Conservation (phyloP, 2,797 vertebrate species). For the Aeoliscus strigatus region DNA sequence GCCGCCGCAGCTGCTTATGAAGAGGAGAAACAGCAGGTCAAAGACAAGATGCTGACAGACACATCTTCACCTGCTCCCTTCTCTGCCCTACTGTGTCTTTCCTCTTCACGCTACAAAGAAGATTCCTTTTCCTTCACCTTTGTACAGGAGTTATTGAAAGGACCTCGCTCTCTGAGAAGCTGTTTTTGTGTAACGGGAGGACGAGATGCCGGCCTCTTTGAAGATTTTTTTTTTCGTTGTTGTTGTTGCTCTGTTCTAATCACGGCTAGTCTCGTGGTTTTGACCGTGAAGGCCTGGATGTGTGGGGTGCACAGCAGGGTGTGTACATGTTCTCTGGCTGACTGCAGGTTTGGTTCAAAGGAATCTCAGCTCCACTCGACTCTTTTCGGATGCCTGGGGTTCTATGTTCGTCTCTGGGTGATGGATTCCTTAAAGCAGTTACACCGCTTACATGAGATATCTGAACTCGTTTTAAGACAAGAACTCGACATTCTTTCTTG, state of each 20-base stretch:
- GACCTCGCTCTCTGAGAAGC: constrained; percentile 44
- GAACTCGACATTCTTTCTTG: constrained; percentile 9
- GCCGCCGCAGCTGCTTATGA: constrained; percentile 44
- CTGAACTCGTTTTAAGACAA: constrained; percentile 19
- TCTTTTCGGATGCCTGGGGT: constrained; percentile 30
- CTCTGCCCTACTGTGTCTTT: constrained; percentile 31
- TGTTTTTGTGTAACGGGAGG: constrained; percentile 50
- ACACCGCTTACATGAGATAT: constrained; percentile 20
- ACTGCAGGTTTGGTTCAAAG: constrained; percentile 32
- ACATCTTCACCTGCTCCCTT: constrained; percentile 39
- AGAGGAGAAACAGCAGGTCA: constrained; percentile 47
- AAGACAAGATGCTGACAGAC: constrained; percentile 43
- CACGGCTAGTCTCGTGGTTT: constrained; percentile 46
- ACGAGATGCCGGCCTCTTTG: constrained; percentile 39
- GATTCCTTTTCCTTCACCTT: constrained; percentile 28
- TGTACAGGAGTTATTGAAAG: constrained; percentile 48
- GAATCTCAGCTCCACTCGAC: constrained; percentile 36
- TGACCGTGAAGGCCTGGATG: constrained; percentile 31
- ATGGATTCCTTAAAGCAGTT: constrained; percentile 18
- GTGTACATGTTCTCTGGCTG: constrained; percentile 39
- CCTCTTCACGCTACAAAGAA: constrained; percentile 39
- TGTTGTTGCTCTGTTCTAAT: constrained; percentile 28
- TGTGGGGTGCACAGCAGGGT: constrained; percentile 32
- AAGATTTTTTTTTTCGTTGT: constrained; percentile 35
- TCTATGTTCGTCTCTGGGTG: constrained; percentile 1